Evolutionary conservation across 2,797 vertebrate species (phyloP), one percentile per base, ranked within the genome.

Genomic region (Phataginus tetradactyla): DNA sequence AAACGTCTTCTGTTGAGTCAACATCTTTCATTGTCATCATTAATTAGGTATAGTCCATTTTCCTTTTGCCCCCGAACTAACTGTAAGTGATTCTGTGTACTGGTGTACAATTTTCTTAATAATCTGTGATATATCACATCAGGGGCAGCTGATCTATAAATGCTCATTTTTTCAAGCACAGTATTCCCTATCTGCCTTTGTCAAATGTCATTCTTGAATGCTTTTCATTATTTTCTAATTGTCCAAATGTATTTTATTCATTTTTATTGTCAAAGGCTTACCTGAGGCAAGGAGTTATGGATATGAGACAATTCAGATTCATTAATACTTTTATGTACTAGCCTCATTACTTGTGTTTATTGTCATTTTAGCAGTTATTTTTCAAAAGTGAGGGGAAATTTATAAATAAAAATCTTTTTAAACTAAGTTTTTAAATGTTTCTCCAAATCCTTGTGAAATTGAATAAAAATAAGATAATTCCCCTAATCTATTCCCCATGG

Each of bases 221-320:
- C 18, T 96, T 97, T 97, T 95, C 94, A 97, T 97, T 97, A 97
- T 94, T 94, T 97, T 93, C 84, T 97, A 97, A 98, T 97, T 97
- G 97, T 96, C 86, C 86, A 98, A 97, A 97, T 97, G 97, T 95
- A 86, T 95, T 97, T 96, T 93, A 85, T 97, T 96, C 97, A 97
- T 97, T 97, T 98, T 97, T 98, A 98, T 97, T 97, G 96, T 96
- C 86, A 97, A 97, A 96, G 68, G 27, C 93, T 96, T 96, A 96
- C 79, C 79, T 96, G 66, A 95, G n/a, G n/a, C 71, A 91, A 92
- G 32, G 37, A 91, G 49, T 71, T 96, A 83, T 95, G 34, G n/a
- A 68, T 49, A 86, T 75, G 39, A 93, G 39, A 13, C 37, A 95
- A 94, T 93, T 86, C 17, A 86, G 55, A 81, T 39, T 57, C 91